A percentile compares a stretch with the other conserved stretches of the same genome.
Conservation (phyloP, 30 jellyfish, hydroid and myxozoan genomes). For the Mastigias papua region DNA sequence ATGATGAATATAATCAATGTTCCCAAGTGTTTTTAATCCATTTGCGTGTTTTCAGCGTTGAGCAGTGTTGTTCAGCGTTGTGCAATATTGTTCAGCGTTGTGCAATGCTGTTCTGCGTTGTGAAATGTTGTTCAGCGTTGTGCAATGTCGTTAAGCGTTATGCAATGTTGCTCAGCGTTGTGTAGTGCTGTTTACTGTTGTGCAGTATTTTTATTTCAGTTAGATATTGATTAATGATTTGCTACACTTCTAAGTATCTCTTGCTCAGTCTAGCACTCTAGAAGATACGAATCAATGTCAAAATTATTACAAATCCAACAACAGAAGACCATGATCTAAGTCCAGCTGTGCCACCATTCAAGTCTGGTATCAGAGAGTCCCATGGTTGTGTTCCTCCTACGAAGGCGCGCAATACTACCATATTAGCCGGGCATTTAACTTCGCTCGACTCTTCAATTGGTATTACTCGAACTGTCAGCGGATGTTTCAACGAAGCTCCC, state of each 20-base stretch:
- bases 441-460: neutral
- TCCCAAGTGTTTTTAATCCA: neutral
- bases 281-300: neutral
- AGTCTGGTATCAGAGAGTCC: neutral
- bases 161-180: neutral
- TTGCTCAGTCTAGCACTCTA: neutral
- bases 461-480: slow-evolving; percentile 7
- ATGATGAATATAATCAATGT: too few relatives aligned
- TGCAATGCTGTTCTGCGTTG: neutral
- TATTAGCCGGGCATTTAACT: slow-evolving; percentile 15
- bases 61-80: neutral
- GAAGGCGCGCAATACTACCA: neutral
- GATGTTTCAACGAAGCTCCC: neutral
- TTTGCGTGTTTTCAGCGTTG: neutral
- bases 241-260: too few relatives aligned
- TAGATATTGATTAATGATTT: too few relatives aligned
- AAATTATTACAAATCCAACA: neutral
- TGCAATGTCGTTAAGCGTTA: neutral
- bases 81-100: neutral
- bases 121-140: neutral
- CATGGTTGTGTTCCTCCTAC: too few relatives aligned
- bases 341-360: neutral
- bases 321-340: neutral
- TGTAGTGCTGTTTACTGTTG: neutral
- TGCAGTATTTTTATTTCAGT: neutral